Percentiles rank a stretch among this genome's conserved stretches.
These are phyloP conservation scores for Heterohyrax brucei DNA, from an alignment of 2,797 vertebrate genomes.

Conservation along the genomic window DNA sequence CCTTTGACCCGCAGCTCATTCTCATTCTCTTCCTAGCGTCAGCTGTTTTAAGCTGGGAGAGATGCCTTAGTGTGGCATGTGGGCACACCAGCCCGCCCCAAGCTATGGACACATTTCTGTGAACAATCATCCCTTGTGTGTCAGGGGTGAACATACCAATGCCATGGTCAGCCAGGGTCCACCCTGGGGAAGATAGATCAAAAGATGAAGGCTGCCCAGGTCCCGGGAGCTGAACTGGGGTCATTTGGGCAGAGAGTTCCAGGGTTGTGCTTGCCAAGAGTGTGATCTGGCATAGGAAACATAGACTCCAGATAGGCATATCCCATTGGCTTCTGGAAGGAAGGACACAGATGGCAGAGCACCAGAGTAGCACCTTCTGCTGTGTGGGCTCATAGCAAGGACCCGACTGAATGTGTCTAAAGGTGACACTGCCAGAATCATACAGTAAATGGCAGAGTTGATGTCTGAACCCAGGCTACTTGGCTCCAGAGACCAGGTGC, in stretches of 20 bases:
- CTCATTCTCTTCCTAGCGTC: not conserved
- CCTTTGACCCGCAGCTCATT: not conserved
- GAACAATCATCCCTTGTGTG: not conserved
- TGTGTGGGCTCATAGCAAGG: not conserved
- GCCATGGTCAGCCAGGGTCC: not conserved
- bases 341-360: not conserved
- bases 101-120: too few species aligned
- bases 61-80: not conserved
- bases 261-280: rapidly evolving
- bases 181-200: not conserved
- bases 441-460: not conserved
- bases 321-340: not conserved
- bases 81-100: not conserved
- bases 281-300: not conserved
- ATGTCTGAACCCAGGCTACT: not conserved
- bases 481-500: not conserved
- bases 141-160: not conserved
- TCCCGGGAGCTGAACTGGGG: not conserved
- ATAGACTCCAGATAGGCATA: not conserved
- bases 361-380: not conserved
- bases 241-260: not conserved
- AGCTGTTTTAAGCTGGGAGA: not conserved
- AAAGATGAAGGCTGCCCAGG: not conserved
- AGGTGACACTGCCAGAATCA: not conserved
- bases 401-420: not conserved